phyloP scores from a whole-genome alignment of 2,888 invertebrate species.

The Heliconius erato region DNA sequence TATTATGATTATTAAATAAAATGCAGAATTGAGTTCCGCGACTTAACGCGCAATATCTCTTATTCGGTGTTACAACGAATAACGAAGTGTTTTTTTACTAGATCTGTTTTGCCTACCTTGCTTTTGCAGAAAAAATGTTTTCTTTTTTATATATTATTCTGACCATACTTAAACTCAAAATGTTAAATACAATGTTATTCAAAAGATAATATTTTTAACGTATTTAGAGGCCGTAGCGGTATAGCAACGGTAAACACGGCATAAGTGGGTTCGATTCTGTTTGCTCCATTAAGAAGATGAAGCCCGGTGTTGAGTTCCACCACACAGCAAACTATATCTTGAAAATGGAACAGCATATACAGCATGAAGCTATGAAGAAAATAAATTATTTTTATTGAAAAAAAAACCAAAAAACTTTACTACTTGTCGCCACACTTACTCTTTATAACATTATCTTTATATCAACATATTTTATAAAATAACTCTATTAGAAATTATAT shows the following conservation, averaged over 20 bases:
- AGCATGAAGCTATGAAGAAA: too few species aligned
- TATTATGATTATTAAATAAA: not conserved
- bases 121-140: too few species aligned
- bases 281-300: not conserved
- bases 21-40: not conserved
- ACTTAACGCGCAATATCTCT: too few species aligned
- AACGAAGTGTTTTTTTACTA: too few species aligned
- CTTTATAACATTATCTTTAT: not conserved
- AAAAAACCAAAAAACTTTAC: too few species aligned
- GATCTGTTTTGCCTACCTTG: too few species aligned
- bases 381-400: too few species aligned
- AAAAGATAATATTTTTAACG: not conserved
- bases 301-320: not conserved
- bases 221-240: not conserved
- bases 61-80: not conserved
- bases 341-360: too few species aligned
- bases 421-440: too few species aligned
- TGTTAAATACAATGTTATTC: not conserved
- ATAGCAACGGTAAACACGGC: not conserved
- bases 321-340: too few species aligned
- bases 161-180: not conserved
- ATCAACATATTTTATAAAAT: not conserved
- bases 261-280: not conserved
- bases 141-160: too few species aligned
- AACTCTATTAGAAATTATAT: not conserved